A percentile compares a stretch with the other conserved stretches of the same genome.
phyloP scores from a whole-genome alignment of 2,888 invertebrate genomes.

The Steinernema hermaphroditum region DNA sequence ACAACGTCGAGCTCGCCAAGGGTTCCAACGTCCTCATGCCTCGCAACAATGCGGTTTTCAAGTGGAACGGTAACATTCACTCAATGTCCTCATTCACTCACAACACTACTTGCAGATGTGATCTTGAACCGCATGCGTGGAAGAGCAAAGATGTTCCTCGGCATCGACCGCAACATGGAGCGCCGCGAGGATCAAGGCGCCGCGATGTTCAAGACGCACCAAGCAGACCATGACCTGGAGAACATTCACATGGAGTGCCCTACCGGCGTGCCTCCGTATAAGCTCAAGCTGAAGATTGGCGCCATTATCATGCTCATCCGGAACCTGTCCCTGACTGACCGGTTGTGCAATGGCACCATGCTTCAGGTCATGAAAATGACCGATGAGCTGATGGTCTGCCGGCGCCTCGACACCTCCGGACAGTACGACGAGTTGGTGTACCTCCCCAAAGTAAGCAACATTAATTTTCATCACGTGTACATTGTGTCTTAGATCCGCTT shows the following conservation, averaged over 20 bases:
- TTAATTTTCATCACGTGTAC: background rate
- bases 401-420: background rate
- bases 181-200: background rate
- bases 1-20: background rate
- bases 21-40: background rate
- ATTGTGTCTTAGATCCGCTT: background rate
- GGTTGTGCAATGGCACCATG: constrained; percentile 30
- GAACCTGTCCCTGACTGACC: constrained; percentile 7
- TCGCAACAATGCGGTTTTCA: background rate
- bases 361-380: constrained; percentile 1
- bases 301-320: constrained; percentile 22
- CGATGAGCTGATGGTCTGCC: background rate
- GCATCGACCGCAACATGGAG: background rate
- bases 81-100: background rate
- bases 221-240: background rate
- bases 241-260: constrained; percentile 2
- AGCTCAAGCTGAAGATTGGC: constrained; percentile 19
- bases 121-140: background rate
- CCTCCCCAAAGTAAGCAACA: background rate
- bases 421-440: background rate
- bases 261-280: constrained; percentile 30
- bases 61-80: background rate
- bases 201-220: background rate
- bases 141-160: background rate
- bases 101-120: background rate